Percentiles rank a stretch among this genome's conserved stretches.
Evolutionary conservation across 2,797 vertebrate species (phyloP).

Genomic region (Holocentrus rufus): DNA sequence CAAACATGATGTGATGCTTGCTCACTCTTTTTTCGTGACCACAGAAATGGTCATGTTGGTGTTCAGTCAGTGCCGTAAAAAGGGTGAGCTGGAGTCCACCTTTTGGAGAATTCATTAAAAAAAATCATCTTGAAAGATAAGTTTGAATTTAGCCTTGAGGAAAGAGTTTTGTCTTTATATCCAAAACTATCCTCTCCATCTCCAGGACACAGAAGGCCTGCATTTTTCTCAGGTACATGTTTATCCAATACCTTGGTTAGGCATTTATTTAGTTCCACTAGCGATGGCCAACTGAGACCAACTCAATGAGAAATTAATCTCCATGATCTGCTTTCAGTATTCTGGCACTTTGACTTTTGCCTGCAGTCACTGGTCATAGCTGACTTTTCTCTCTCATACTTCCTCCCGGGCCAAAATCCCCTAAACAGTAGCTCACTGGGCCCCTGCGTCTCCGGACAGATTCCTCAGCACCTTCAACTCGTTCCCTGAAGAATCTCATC

Average conservation of each 20-base stretch:
- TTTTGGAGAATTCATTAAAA: neutral
- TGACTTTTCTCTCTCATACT: constrained; percentile 29
- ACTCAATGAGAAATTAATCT: constrained; percentile 49
- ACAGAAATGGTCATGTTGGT: neutral
- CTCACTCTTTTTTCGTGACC: neutral
- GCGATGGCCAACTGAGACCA: constrained; percentile 29
- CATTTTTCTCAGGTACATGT: constrained; percentile 45
- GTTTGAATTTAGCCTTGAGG: constrained; percentile 10
- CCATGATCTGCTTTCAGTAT: constrained; percentile 31
- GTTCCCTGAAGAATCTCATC: constrained; percentile 20
- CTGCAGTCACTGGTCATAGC: constrained; percentile 34
- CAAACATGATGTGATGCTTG: neutral
- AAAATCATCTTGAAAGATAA: neutral
- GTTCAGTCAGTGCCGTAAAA: neutral
- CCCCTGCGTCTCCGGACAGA: constrained; percentile 27
- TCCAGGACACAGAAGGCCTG: constrained; percentile 34
- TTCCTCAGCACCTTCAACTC: constrained; percentile 40
- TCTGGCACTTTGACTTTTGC: constrained; percentile 43
- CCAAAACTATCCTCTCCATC: constrained; percentile 10
- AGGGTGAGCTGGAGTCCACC: neutral
- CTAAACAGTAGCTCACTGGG: constrained; percentile 23
- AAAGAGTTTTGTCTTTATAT: constrained; percentile 16
- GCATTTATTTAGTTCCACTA: constrained; percentile 29
- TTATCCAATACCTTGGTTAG: neutral
- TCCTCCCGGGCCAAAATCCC: constrained; percentile 17